A percentile compares a stretch with the other conserved stretches of the same genome.
Evolutionary conservation across 2,888 invertebrate genomes (phyloP).

Genomic region (Tipula vernalis): DNA sequence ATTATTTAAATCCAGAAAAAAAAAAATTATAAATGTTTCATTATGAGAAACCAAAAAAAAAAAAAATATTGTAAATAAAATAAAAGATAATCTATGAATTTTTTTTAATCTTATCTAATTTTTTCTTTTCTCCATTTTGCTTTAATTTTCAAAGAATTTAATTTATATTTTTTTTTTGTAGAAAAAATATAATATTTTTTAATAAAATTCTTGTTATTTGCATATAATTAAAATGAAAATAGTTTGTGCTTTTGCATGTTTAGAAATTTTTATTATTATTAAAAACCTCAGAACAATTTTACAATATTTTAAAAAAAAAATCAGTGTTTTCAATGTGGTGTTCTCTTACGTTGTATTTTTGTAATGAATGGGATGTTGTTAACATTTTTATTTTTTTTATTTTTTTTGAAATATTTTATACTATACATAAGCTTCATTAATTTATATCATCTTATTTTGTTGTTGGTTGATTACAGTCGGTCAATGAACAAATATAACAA

Average conservation of each 20-base stretch:
- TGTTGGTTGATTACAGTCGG: background rate
- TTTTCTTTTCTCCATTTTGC: background rate
- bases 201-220: background rate
- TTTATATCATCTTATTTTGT: background rate
- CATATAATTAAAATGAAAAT: background rate
- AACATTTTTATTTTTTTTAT: background rate
- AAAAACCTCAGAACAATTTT: background rate
- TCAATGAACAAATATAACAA: background rate
- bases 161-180: background rate
- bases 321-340: background rate
- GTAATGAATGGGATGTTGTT: background rate
- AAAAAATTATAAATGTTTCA: background rate
- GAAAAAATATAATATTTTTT: background rate
- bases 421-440: background rate
- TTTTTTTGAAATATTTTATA: too few species aligned
- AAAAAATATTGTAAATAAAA: background rate
- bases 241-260: background rate
- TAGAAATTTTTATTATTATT: background rate
- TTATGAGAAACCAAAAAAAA: background rate
- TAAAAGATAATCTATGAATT: background rate
- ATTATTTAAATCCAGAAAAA: background rate
- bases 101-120: background rate
- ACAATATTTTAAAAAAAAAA: background rate
- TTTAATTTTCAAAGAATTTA: background rate
- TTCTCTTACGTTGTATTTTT: background rate